These are phyloP conservation scores for Drosophila macrospina DNA, from an alignment of 2,888 invertebrate genomes.

Conservation along the genomic window DNA sequence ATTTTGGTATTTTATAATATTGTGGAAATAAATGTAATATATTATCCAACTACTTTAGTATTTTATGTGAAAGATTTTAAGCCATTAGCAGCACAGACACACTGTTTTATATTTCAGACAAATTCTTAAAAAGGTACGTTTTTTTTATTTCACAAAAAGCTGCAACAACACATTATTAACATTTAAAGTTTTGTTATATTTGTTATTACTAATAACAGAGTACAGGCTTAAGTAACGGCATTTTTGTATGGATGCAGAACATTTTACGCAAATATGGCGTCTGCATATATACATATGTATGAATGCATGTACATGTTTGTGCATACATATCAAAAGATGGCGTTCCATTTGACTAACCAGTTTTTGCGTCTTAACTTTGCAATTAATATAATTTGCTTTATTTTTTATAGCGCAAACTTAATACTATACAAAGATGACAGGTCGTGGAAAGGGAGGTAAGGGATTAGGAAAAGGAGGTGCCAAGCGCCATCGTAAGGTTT, in stretches of 20 bases:
- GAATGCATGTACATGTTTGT: not conserved
- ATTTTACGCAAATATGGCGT: conserved; percentile 3
- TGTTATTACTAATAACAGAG: too few species aligned
- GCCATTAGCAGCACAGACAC: not conserved
- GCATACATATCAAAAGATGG: conserved; percentile 37
- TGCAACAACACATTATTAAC: conserved; percentile 19
- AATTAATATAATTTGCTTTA: conserved; percentile 6
- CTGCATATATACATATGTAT: not conserved
- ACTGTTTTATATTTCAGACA: conserved; percentile 19
- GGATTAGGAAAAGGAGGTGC: conserved; percentile 93
- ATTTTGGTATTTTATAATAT: conserved; percentile 3
- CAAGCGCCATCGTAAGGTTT: conserved; percentile 92
- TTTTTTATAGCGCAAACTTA: conserved; percentile 25
- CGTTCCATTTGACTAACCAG: conserved; percentile 25
- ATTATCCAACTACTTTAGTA: not conserved
- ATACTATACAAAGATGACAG: conserved; percentile 87
- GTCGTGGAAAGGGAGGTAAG: conserved; percentile 92
- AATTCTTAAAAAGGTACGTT: conserved; percentile 41
- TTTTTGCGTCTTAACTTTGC: conserved; percentile 14
- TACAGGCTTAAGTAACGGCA: not conserved
- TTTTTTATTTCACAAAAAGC: conserved; percentile 15
- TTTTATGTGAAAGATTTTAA: conserved; percentile 1
- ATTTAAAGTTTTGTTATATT: too few species aligned
- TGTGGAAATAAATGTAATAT: not conserved
- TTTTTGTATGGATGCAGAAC: not conserved